Conservation (phyloP, 1,140 invertebrate species). For the Cherax destructor region DNA sequence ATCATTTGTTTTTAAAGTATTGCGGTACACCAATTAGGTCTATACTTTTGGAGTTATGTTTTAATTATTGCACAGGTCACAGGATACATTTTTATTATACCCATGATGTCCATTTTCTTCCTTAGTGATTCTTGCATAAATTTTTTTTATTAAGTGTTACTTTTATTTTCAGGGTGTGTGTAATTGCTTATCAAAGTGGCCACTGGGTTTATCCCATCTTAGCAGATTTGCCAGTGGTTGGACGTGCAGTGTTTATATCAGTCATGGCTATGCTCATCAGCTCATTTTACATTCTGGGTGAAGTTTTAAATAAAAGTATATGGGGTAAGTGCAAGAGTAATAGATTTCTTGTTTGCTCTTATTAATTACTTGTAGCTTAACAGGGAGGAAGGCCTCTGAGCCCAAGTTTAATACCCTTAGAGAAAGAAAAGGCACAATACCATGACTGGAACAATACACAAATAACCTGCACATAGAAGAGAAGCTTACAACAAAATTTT, state of each 20-base stretch:
- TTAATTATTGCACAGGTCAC: no score
- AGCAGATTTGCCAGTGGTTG: background rate
- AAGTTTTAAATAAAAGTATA: slow-evolving; percentile 10
- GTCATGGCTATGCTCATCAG: slow-evolving; percentile 6
- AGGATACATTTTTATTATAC: no score
- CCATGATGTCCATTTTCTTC: no score
- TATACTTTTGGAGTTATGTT: no score
- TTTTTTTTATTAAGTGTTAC: background rate
- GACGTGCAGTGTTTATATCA: background rate
- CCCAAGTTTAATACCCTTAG: background rate
- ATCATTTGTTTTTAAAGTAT: no score
- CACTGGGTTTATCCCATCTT: slow-evolving; percentile 37
- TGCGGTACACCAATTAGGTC: no score
- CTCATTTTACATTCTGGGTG: slow-evolving; percentile 17
- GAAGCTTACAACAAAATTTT: no score
- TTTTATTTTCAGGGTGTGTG: slow-evolving; percentile 34
- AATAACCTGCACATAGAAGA: no score
- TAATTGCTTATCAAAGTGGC: slow-evolving; percentile 16
- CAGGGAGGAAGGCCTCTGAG: no score
- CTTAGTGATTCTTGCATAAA: background rate
- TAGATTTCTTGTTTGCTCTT: background rate
- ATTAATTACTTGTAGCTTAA: background rate
- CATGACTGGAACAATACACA: no score
- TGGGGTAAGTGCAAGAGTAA: slow-evolving; percentile 22
- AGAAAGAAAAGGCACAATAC: no score